A percentile compares a stretch with the other conserved stretches of the same genome.
Conservation (phyloP, 2,113 vertebrate genomes). For the Galemys pyrenaicus region DNA sequence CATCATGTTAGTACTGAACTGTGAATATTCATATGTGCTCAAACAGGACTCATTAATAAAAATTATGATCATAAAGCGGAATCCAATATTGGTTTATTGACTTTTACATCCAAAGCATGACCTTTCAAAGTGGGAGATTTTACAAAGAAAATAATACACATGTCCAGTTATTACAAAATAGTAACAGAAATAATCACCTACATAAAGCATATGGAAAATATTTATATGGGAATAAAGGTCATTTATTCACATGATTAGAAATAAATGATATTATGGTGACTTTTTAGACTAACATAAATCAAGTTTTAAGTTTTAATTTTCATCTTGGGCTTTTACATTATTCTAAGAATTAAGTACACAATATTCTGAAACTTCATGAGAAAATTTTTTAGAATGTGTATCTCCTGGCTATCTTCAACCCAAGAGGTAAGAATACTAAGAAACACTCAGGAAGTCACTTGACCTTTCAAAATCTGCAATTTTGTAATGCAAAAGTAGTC, state of each 20-base stretch:
- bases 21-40: conserved; percentile 47
- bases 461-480: neutral
- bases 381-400: neutral
- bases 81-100: neutral
- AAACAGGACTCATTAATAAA: conserved; percentile 32
- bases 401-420: neutral
- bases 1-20: neutral
- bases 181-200: neutral
- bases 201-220: neutral
- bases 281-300: neutral
- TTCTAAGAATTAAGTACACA: neutral
- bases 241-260: neutral
- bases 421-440: neutral
- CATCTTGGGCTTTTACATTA: conserved; percentile 14
- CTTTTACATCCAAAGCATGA: conserved; percentile 49
- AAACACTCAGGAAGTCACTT: neutral
- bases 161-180: neutral
- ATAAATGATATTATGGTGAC: neutral
- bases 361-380: neutral
- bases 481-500: neutral
- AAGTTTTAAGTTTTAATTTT: conserved; percentile 28
- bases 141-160: neutral
- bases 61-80: neutral
- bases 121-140: neutral
- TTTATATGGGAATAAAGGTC: conserved; percentile 24